Conservation (phyloP, 2,888 invertebrate genomes). For the Hoplodrina ambigua region DNA sequence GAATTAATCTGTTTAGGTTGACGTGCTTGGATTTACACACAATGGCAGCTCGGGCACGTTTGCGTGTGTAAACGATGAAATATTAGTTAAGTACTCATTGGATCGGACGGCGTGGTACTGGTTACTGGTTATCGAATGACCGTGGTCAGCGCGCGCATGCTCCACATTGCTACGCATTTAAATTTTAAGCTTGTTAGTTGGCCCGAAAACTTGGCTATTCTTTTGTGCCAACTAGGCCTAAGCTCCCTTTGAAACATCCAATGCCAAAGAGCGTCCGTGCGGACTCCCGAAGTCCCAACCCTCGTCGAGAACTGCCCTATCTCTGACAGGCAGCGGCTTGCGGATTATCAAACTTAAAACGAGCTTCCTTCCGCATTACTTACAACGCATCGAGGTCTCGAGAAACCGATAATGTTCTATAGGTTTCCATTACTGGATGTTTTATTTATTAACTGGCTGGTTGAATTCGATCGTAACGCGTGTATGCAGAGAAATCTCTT, state of each 20-base stretch:
- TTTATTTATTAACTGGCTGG: conserved; percentile 36
- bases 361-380: conserved; percentile 69
- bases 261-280: conserved; percentile 73
- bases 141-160: conserved; percentile 68
- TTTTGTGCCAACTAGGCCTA: conserved; percentile 73
- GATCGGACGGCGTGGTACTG: conserved; percentile 60
- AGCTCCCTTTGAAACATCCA: conserved; percentile 74
- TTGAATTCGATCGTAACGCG: conserved; percentile 18
- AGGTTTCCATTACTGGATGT: conserved; percentile 44
- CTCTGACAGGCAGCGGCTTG: conserved; percentile 81
- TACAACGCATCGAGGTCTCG: conserved; percentile 56
- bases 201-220: conserved; percentile 65
- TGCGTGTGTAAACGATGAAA: conserved; percentile 82
- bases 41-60: conserved; percentile 78
- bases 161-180: conserved; percentile 64
- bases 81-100: conserved; percentile 76
- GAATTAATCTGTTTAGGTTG: conserved; percentile 79
- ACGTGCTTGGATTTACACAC: conserved; percentile 84
- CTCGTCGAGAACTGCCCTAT: conserved; percentile 80
- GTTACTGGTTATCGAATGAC: conserved; percentile 69
- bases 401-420: conserved; percentile 52
- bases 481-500: conserved; percentile 43
- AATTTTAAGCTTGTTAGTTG: conserved; percentile 70
- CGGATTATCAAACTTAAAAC: conserved; percentile 84
- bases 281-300: conserved; percentile 74